phyloP scores from a whole-genome alignment of 2,113 vertebrate species.

The Limanda limanda region DNA sequence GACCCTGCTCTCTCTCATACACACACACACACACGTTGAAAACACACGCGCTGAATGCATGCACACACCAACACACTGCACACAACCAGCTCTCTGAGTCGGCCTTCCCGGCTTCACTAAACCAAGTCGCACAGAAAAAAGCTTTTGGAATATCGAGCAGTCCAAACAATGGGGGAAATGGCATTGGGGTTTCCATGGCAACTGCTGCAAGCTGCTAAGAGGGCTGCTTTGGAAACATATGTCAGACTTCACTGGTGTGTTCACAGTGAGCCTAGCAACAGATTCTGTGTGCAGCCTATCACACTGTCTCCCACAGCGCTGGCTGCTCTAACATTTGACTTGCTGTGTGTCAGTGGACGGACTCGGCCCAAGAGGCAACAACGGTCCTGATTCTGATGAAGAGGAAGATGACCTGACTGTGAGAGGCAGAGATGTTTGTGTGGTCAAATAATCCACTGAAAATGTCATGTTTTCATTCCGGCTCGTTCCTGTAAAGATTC shows the following conservation, averaged over 20 bases:
- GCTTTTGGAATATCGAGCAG: slow-evolving; percentile 72
- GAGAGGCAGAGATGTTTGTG: neutral
- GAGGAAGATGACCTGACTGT: neutral
- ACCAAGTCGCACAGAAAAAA: slow-evolving; percentile 48
- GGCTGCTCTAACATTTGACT: slow-evolving; percentile 58
- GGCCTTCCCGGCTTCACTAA: slow-evolving; percentile 49
- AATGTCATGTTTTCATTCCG: neutral
- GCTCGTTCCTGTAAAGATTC: slow-evolving; percentile 21
- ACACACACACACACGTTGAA: neutral
- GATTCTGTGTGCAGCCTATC: slow-evolving; percentile 73
- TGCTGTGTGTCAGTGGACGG: slow-evolving; percentile 46
- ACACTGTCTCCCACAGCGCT: slow-evolving; percentile 41
- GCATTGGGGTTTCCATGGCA: slow-evolving; percentile 83
- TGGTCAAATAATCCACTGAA: neutral
- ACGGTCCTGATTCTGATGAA: neutral
- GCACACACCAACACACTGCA: neutral
- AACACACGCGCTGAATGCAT: neutral
- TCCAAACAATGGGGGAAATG: slow-evolving; percentile 79
- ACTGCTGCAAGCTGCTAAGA: slow-evolving; percentile 82
- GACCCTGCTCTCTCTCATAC: slow-evolving; percentile 17
- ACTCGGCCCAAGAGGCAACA: neutral
- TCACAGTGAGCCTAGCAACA: slow-evolving; percentile 82
- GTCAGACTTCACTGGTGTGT: slow-evolving; percentile 82
- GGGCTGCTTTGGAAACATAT: slow-evolving; percentile 82
- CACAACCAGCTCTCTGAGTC: neutral